Conservation (phyloP, 2,113 vertebrate species). For the Machaerirhynchus nigripectus region DNA sequence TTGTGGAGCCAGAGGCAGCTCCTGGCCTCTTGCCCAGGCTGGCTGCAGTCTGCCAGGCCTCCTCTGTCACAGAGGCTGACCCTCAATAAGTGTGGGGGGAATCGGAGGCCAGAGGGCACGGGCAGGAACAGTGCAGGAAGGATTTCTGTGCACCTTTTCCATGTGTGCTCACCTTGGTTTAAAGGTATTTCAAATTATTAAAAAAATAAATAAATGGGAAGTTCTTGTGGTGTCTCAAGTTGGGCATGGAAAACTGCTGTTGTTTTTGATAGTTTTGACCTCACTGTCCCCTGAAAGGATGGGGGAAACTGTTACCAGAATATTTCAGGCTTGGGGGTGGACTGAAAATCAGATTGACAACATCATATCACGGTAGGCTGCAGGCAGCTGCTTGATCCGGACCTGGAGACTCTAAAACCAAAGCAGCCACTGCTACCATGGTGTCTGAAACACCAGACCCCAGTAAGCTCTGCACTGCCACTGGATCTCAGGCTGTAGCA, state of each 20-base stretch:
- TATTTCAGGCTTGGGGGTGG: background rate
- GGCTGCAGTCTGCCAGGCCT: background rate
- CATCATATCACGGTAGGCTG: background rate
- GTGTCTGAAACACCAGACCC: background rate
- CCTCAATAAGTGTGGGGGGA: background rate
- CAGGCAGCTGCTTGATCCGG: background rate
- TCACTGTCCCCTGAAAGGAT: background rate
- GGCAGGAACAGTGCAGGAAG: background rate
- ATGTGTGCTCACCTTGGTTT: background rate
- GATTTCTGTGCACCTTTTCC: background rate
- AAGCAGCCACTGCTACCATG: background rate
- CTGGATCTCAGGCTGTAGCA: background rate
- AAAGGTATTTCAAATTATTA: background rate
- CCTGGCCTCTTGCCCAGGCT: slow-evolving; percentile 25
- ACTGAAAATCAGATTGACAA: background rate
- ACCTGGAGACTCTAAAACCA: background rate
- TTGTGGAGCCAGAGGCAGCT: slow-evolving; percentile 14
- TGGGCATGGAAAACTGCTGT: background rate
- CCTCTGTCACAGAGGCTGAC: background rate
- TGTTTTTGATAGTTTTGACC: background rate
- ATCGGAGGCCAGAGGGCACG: background rate
- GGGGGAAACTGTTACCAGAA: background rate
- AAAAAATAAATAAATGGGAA: background rate
- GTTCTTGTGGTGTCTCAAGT: background rate
- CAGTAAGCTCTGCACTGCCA: background rate